Evolutionary conservation across 2,797 vertebrate genomes (phyloP), one percentile per base, ranked within the genome.

Genomic region (Neomorphus geoffroyi): DNA sequence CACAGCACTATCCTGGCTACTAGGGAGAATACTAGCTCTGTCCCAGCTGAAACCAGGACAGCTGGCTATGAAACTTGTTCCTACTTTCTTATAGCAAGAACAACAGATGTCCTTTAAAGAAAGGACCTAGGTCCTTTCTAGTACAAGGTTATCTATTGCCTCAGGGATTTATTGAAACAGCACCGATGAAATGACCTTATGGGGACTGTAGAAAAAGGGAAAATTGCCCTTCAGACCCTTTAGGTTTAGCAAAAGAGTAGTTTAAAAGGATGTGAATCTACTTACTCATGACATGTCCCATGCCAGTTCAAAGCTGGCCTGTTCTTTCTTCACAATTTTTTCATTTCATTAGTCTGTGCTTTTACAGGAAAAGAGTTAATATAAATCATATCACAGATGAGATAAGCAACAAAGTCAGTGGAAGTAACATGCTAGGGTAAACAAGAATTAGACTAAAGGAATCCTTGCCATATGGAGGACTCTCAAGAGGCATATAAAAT

Each of bases 351-450:
- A 85, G 91, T 61, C 37, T 84, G 61, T 93, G 71, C 71, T 95
- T 88, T 95, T 95, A 89, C 81, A 88, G 91, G 90, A 96, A 92
- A 96, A 91, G 82, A 92, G 80, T 92, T 93, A 93, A 93, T 57
- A 87, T 93, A 95, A 96, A 96, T 93, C 93, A 80, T 93, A 93
- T 84, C 58, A 82, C 65, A 90, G 89, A 93, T 11, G 43, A 94
- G 96, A 97, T 95, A 94, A 95, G 92, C 90, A 96, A 84, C 85
- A 89, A 92, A 95, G 75, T 94, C 77, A 87, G 35, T 92, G 71
- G 65, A 94, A 94, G 54, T 90, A 90, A 86, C 84, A 67, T 86
- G 72, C 90, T 95, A 83, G 81, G 51, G 67, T 88, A 96, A 96
- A 94, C 88, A 96, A 77, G 83, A 91, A 92, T 88, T 88, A 95